A percentile compares a stretch with the other conserved stretches of the same genome.
These are phyloP conservation scores for Chlorospingus flavigularis DNA, from an alignment of 2,797 vertebrate genomes.

Conservation along the genomic window DNA sequence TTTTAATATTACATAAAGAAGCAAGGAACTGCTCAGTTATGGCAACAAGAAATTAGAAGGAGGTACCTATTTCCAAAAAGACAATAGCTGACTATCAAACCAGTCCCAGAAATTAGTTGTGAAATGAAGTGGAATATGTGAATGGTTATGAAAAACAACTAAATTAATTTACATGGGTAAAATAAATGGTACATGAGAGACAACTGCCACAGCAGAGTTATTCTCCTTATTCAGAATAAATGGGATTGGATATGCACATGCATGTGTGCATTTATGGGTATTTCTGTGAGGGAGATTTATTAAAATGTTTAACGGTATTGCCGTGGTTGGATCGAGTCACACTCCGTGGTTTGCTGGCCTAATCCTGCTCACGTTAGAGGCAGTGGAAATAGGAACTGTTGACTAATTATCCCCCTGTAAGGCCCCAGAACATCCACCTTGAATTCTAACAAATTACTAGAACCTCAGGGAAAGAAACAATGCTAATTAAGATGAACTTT, in stretches of 20 bases:
- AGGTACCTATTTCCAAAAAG: not conserved
- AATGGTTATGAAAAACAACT: conserved; percentile 35
- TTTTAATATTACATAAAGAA: not conserved
- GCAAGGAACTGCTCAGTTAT: not conserved
- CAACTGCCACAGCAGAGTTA: conserved; percentile 28
- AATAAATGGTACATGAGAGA: conserved; percentile 44
- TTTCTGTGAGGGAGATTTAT: conserved; percentile 32
- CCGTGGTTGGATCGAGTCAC: not conserved
- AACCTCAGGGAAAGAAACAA: conserved; percentile 79
- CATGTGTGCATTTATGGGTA: conserved; percentile 18
- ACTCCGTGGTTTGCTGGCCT: not conserved
- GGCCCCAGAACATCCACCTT: not conserved
- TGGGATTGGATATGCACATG: conserved; percentile 39
- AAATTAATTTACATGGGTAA: conserved; percentile 44
- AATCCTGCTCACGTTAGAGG: not conserved
- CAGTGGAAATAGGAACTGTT: not conserved
- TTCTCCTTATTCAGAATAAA: conserved; percentile 32
- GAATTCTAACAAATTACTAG: conserved; percentile 79
- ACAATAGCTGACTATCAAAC: conserved; percentile 21
- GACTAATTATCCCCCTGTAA: conserved; percentile 48
- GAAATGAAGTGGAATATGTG: conserved; percentile 49
- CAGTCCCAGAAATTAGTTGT: conserved; percentile 40
- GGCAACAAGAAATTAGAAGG: not conserved
- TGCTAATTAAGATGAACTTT: conserved; percentile 95
- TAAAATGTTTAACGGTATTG: conserved; percentile 32